Percentiles rank a stretch among this genome's conserved stretches.
These are phyloP conservation scores for Manduca sexta DNA, from an alignment of 1,140 invertebrate genomes.

Conservation along the genomic window DNA sequence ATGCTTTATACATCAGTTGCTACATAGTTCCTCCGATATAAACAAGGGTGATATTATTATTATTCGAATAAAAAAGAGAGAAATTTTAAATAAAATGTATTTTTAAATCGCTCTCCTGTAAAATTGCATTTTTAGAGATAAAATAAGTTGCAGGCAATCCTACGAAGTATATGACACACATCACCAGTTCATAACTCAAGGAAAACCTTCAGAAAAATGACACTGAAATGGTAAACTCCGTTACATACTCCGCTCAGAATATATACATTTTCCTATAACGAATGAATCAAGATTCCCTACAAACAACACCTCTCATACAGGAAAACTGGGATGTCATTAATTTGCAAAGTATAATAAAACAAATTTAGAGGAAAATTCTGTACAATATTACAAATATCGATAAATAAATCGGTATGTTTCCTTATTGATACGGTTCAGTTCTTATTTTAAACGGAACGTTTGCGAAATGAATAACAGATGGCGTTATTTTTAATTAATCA, in stretches of 20 bases:
- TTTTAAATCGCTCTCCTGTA: neutral
- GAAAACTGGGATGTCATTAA: neutral
- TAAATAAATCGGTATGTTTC: constrained; percentile 1
- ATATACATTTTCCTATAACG: constrained; percentile 1
- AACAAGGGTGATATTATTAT: neutral
- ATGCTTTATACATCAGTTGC: too few relatives aligned
- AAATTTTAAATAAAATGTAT: neutral
- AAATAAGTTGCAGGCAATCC: too few relatives aligned
- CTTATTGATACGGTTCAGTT: neutral
- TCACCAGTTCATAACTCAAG: neutral
- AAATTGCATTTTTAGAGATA: neutral
- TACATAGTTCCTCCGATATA: too few relatives aligned
- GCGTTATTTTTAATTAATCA: too few relatives aligned
- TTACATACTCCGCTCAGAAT: neutral
- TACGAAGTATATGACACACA: too few relatives aligned
- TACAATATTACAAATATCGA: neutral
- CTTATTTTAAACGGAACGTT: too few relatives aligned
- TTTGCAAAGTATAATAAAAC: neutral
- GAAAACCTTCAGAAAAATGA: neutral
- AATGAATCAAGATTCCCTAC: constrained; percentile 3
- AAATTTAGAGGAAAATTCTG: constrained; percentile 2
- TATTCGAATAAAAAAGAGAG: neutral
- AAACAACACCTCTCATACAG: neutral
- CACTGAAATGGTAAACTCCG: constrained; percentile 1
- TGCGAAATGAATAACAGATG: too few relatives aligned